Evolutionary conservation across 2,888 invertebrate species (phyloP).

Genomic region (Dolomedes plantarius): DNA sequence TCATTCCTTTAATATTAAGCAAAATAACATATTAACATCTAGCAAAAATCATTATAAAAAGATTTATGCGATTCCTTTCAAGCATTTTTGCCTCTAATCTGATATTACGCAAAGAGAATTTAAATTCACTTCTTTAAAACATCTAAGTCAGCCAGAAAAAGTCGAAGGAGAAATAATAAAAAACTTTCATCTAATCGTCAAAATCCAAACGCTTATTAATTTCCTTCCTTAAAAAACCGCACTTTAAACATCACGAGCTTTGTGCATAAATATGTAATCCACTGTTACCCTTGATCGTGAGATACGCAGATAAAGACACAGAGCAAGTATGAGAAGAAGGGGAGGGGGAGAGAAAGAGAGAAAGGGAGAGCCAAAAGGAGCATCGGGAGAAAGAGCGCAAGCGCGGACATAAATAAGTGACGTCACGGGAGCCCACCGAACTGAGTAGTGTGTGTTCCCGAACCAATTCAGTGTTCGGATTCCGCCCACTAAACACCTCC

Average conservation of each 20-base stretch:
- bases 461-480: constrained; percentile 62
- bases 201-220: constrained; percentile 68
- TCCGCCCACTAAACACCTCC: constrained; percentile 60
- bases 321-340: not conserved
- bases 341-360: not conserved
- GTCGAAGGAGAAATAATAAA: constrained; percentile 6
- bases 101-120: constrained; percentile 27
- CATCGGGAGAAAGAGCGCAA: constrained; percentile 54
- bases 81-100: constrained; percentile 18
- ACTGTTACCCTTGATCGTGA: constrained; percentile 48
- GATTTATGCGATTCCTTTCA: not conserved
- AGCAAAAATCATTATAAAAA: not conserved
- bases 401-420: constrained; percentile 67
- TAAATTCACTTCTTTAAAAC: constrained; percentile 1
- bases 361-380: constrained; percentile 45
- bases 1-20: not conserved
- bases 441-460: constrained; percentile 40
- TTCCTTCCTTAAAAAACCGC: constrained; percentile 38
- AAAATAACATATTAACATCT: not conserved
- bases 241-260: constrained; percentile 56
- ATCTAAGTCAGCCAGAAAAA: not conserved
- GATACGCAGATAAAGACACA: constrained; percentile 46
- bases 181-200: constrained; percentile 62
- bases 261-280: constrained; percentile 67
- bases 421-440: constrained; percentile 53